These are phyloP conservation scores for Hormaphis cornu DNA, from an alignment of 1,140 invertebrate species.

Conservation along the genomic window DNA sequence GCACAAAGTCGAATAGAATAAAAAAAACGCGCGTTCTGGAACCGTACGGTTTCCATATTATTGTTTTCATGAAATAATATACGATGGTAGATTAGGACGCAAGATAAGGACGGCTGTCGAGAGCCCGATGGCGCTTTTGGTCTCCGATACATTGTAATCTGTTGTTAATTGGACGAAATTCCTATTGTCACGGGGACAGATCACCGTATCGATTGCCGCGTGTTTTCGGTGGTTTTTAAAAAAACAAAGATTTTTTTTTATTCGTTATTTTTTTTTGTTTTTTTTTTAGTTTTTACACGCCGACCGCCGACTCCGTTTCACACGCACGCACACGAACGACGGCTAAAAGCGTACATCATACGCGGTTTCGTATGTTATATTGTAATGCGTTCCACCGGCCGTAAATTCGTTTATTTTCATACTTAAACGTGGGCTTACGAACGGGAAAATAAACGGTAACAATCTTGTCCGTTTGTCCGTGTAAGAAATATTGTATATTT, in stretches of 20 bases:
- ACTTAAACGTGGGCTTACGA: slow-evolving; percentile 1
- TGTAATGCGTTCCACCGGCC: neutral
- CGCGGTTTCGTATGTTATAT: neutral
- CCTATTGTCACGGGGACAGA: slow-evolving; percentile 13
- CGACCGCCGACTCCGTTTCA: too few species aligned
- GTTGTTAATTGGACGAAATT: slow-evolving; percentile 24
- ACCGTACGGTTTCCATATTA: too few species aligned
- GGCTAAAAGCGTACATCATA: too few species aligned
- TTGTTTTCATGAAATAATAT: neutral
- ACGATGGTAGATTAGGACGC: neutral
- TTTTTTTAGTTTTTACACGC: too few species aligned
- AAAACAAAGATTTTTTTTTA: too few species aligned
- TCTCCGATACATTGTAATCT: slow-evolving; percentile 11
- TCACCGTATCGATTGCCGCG: slow-evolving; percentile 13
- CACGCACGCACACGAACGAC: too few species aligned
- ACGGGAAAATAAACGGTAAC: slow-evolving; percentile 1
- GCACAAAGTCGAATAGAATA: too few species aligned
- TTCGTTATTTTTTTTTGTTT: neutral
- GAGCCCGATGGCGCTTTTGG: slow-evolving; percentile 8
- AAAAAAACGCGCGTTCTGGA: too few species aligned
- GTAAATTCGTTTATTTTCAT: slow-evolving; percentile 5
- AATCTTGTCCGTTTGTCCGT: slow-evolving; percentile 3
- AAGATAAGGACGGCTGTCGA: neutral
- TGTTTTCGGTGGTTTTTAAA: slow-evolving; percentile 23
- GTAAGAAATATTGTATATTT: neutral